phyloP scores from a whole-genome alignment of 2,888 invertebrate genomes.

The Drosophila recens region DNA sequence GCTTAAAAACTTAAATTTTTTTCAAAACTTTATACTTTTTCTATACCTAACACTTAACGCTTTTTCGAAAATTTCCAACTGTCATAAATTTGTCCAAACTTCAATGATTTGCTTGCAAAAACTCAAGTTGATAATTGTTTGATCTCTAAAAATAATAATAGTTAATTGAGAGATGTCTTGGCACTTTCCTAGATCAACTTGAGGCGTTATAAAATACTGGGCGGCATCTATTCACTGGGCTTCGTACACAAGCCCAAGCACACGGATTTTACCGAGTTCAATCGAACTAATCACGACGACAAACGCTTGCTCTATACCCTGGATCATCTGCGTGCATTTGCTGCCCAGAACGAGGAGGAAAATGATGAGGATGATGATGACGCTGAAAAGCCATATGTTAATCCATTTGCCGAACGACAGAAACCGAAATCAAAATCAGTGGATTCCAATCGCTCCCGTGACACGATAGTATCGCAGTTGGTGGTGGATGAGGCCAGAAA shows the following conservation, averaged over 20 bases:
- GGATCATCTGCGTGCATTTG: constrained; percentile 26
- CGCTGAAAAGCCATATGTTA: background rate
- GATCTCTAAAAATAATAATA: no score
- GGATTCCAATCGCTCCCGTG: background rate
- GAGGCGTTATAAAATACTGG: constrained; percentile 74
- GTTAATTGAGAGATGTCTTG: background rate
- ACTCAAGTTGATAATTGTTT: no score
- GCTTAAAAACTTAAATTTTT: no score
- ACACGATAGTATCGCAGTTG: background rate
- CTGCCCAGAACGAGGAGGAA: background rate
- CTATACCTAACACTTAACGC: no score
- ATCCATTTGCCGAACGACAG: background rate
- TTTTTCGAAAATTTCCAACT: no score
- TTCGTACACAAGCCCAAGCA: constrained; percentile 74
- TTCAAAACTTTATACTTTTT: no score
- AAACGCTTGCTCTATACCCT: constrained; percentile 45
- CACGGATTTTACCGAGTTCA: constrained; percentile 63
- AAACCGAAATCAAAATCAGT: background rate
- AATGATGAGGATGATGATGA: background rate
- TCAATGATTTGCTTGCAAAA: no score
- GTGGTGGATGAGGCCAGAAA: background rate
- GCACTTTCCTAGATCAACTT: constrained; percentile 76
- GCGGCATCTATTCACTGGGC: constrained; percentile 79
- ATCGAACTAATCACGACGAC: constrained; percentile 73
- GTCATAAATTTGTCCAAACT: no score